phyloP scores from a whole-genome alignment of 2,797 vertebrate genomes.

The Acrossocheilus fasciatus region DNA sequence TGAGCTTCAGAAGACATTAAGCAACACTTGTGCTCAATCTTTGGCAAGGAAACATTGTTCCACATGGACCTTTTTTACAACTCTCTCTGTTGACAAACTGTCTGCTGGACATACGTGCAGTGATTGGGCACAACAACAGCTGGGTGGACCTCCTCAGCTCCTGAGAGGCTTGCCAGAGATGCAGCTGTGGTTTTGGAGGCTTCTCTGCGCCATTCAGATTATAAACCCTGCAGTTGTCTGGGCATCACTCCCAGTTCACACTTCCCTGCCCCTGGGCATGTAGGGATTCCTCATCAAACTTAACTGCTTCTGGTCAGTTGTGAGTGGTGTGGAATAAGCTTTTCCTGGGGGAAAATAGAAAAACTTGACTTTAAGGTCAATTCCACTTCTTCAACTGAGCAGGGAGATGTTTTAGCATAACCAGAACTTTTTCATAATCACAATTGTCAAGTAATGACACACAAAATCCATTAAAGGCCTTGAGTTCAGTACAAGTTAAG shows the following conservation, averaged over 20 bases:
- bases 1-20: slow-evolving; percentile 28
- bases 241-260: slow-evolving; percentile 31
- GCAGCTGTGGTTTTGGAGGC: slow-evolving; percentile 43
- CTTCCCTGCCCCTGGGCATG: not conserved
- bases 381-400: not conserved
- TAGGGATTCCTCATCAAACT: slow-evolving; percentile 21
- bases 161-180: slow-evolving; percentile 28
- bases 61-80: slow-evolving; percentile 15
- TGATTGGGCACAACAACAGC: slow-evolving; percentile 23
- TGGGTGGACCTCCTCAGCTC: slow-evolving; percentile 24
- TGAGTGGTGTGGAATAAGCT: slow-evolving; percentile 19
- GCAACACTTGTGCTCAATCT: slow-evolving; percentile 23
- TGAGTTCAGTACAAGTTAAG: not conserved
- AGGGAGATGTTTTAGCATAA: not conserved
- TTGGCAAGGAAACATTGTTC: slow-evolving; percentile 12
- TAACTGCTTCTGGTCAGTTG: not conserved
- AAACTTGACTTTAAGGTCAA: slow-evolving; percentile 25
- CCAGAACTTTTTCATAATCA: not conserved
- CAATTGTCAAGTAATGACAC: not conserved
- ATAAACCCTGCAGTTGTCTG: slow-evolving; percentile 32
- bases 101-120: not conserved
- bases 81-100: slow-evolving; percentile 14
- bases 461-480: not conserved
- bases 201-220: slow-evolving; percentile 29
- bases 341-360: not conserved